Conservation (phyloP, 2,113 vertebrate genomes). For the Microcebus griseorufus region DNA sequence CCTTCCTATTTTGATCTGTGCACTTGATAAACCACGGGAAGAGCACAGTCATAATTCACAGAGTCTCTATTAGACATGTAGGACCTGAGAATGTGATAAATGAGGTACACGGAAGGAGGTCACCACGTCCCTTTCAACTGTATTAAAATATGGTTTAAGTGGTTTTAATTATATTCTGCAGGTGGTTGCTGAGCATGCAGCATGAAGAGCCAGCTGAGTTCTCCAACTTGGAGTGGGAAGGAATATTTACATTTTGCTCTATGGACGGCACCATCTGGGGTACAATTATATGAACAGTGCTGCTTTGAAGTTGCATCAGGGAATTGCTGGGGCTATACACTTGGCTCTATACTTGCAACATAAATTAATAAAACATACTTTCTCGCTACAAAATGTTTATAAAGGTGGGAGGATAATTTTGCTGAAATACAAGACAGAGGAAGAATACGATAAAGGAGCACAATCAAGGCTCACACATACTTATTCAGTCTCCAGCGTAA, state of each 20-base stretch:
- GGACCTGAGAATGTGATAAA: not conserved
- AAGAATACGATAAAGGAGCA: slow-evolving; percentile 39
- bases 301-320: not conserved
- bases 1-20: not conserved
- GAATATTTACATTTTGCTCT: not conserved
- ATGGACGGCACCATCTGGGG: not conserved
- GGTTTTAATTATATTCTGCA: slow-evolving; percentile 28
- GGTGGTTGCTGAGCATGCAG: not conserved
- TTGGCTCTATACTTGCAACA: not conserved
- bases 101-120: not conserved
- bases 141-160: slow-evolving; percentile 37
- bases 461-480: slow-evolving; percentile 27
- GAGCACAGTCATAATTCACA: slow-evolving; percentile 1
- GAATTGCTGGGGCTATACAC: not conserved
- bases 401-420: slow-evolving; percentile 41
- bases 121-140: slow-evolving; percentile 34
- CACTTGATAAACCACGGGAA: not conserved
- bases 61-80: not conserved
- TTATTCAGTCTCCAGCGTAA: slow-evolving; percentile 42
- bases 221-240: not conserved
- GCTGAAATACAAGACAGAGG: slow-evolving; percentile 31
- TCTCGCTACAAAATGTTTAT: not conserved
- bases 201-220: not conserved
- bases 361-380: not conserved
- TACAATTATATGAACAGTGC: not conserved